These are phyloP conservation scores for Nannoperca australis DNA, from an alignment of 2,797 vertebrate species.

Conservation along the genomic window DNA sequence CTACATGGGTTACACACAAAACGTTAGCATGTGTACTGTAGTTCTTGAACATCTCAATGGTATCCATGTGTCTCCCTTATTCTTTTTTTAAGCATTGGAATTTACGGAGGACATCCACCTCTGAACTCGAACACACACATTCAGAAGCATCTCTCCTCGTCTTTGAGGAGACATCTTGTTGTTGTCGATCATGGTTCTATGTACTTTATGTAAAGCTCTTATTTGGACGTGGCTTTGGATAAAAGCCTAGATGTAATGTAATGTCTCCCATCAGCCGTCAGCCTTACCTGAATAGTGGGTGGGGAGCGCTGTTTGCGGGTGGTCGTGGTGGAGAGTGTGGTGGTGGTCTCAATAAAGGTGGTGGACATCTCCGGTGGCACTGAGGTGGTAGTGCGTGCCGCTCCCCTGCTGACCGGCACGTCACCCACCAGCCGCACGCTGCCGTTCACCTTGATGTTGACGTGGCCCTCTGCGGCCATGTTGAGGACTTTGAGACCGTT, in stretches of 20 bases:
- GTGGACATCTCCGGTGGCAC: slow-evolving; percentile 97
- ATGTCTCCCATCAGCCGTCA: neutral
- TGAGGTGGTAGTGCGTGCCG: slow-evolving; percentile 91
- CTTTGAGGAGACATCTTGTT: too few species aligned
- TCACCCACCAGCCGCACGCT: slow-evolving; percentile 96
- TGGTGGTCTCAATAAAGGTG: slow-evolving; percentile 97
- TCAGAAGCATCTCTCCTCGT: neutral
- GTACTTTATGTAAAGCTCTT: too few species aligned
- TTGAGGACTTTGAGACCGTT: slow-evolving; percentile 97
- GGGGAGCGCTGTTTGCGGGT: slow-evolving; percentile 95
- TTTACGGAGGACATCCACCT: neutral
- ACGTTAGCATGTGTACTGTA: neutral
- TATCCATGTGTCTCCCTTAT: neutral
- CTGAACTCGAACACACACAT: neutral
- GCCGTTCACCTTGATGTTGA: slow-evolving; percentile 95
- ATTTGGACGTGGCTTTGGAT: too few species aligned
- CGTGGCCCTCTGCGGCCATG: slow-evolving; percentile 96
- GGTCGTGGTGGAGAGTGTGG: slow-evolving; percentile 96
- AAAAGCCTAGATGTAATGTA: too few species aligned
- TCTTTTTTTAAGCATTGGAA: neutral
- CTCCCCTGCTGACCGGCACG: slow-evolving; percentile 92
- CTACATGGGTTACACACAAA: neutral
- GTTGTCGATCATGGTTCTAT: too few species aligned
- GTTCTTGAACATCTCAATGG: neutral
- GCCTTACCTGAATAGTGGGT: slow-evolving; percentile 92